Percentiles rank a stretch among this genome's conserved stretches.
Conservation (phyloP, 2,113 vertebrate genomes). For the Gila orcuttii region DNA sequence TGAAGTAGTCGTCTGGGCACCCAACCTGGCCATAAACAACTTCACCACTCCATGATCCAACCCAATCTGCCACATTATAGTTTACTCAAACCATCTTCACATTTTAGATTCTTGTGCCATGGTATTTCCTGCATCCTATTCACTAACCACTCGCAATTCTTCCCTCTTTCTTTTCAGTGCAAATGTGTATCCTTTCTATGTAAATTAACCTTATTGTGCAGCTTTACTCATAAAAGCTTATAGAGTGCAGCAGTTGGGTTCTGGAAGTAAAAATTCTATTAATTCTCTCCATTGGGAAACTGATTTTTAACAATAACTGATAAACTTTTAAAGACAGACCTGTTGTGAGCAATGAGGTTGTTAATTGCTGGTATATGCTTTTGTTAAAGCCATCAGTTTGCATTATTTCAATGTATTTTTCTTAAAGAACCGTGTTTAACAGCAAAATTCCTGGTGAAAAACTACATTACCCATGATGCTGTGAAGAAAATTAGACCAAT, state of each 20-base stretch:
- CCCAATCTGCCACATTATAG: slow-evolving; percentile 51
- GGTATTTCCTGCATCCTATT: not conserved
- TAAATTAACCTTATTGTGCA: not conserved
- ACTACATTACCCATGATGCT: no score
- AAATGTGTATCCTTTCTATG: not conserved
- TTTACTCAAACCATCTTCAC: not conserved
- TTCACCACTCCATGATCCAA: slow-evolving; percentile 14
- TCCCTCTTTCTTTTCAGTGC: not conserved
- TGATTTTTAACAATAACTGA: not conserved
- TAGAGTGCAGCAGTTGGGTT: not conserved
- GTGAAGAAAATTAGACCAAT: no score
- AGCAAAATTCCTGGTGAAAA: no score
- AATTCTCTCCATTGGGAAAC: not conserved
- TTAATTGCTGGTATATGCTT: not conserved
- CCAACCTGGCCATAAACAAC: slow-evolving; percentile 1
- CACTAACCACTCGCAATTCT: not conserved
- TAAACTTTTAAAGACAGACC: not conserved
- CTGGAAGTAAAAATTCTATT: not conserved
- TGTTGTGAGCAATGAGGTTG: not conserved
- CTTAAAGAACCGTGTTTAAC: not conserved
- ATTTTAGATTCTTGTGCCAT: not conserved
- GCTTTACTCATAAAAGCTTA: no score
- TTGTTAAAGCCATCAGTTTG: not conserved
- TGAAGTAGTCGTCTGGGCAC: slow-evolving; percentile 57
- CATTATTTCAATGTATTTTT: no score